Conservation (phyloP, 2,888 invertebrate genomes). For the Acrocyrtus sp. region DNA sequence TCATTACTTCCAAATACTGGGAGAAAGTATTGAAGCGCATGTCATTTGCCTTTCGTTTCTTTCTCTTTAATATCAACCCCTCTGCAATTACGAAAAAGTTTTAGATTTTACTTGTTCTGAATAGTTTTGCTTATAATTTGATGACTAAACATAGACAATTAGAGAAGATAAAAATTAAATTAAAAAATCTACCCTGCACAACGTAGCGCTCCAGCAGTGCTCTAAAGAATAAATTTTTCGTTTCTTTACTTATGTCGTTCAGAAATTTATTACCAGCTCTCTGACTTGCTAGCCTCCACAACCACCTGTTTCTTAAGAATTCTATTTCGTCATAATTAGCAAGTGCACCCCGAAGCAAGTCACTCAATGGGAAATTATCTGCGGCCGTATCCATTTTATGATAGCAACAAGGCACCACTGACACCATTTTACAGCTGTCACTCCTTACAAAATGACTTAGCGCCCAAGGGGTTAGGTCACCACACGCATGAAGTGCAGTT, state of each 20-base stretch:
- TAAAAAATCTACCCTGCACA: conserved; percentile 69
- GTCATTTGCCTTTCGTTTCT: conserved; percentile 22
- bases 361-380: conserved; percentile 74
- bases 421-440: conserved; percentile 70
- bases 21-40: conserved; percentile 31
- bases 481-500: conserved; percentile 81
- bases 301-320: conserved; percentile 39
- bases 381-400: conserved; percentile 72
- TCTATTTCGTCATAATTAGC: not conserved
- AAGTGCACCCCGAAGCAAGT: conserved; percentile 64
- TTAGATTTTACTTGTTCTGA: no score
- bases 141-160: conserved; percentile 6
- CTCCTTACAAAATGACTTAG: conserved; percentile 75
- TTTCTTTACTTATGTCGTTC: conserved; percentile 68
- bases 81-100: no score
- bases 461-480: conserved; percentile 76
- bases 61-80: conserved; percentile 16
- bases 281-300: conserved; percentile 54
- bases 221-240: conserved; percentile 68
- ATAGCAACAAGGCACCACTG: conserved; percentile 83
- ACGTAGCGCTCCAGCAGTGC: conserved; percentile 75
- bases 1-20: conserved; percentile 47
- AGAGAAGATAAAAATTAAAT: conserved; percentile 36
- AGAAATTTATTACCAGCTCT: conserved; percentile 65
- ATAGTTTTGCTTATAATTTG: conserved; percentile 21